Evolutionary conservation across 2,797 vertebrate species (phyloP).

Genomic region (Craterocephalus amniculus): DNA sequence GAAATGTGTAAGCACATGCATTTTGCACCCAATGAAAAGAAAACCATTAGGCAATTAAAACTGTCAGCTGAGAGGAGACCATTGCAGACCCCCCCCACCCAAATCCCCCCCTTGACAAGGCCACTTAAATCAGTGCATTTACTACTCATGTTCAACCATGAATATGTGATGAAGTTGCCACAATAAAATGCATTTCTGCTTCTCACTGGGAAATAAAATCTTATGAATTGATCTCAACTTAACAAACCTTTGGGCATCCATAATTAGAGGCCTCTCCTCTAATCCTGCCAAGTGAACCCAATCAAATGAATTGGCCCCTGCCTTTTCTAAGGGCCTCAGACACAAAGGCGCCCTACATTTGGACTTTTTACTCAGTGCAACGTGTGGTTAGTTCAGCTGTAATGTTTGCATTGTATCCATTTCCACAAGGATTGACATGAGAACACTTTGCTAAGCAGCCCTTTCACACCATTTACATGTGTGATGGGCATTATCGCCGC

Average conservation of each 20-base stretch:
- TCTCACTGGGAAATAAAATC: slow-evolving; percentile 99
- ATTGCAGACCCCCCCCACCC: slow-evolving; percentile 67
- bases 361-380: slow-evolving; percentile 97
- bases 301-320: slow-evolving; percentile 97
- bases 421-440: slow-evolving; percentile 99
- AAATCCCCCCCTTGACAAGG: slow-evolving; percentile 83
- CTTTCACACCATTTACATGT: slow-evolving; percentile 99
- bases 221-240: slow-evolving; percentile 99
- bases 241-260: slow-evolving; percentile 94
- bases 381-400: slow-evolving; percentile 98
- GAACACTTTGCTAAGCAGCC: slow-evolving; percentile 99
- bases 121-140: slow-evolving; percentile 99
- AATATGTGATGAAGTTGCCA: slow-evolving; percentile 99
- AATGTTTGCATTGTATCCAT: slow-evolving; percentile 99
- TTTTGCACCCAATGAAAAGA: slow-evolving; percentile 79
- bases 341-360: slow-evolving; percentile 89
- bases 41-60: slow-evolving; percentile 92
- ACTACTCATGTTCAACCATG: slow-evolving; percentile 99
- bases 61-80: slow-evolving; percentile 97
- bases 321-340: slow-evolving; percentile 86
- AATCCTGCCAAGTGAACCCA: slow-evolving; percentile 99
- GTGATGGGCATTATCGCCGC: slow-evolving; percentile 98
- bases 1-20: slow-evolving; percentile 68
- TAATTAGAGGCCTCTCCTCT: slow-evolving; percentile 90
- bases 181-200: slow-evolving; percentile 96